Percentiles rank a stretch among this genome's conserved stretches.
Conservation (phyloP, 2,113 vertebrate genomes). For the Calidris pugnax region DNA sequence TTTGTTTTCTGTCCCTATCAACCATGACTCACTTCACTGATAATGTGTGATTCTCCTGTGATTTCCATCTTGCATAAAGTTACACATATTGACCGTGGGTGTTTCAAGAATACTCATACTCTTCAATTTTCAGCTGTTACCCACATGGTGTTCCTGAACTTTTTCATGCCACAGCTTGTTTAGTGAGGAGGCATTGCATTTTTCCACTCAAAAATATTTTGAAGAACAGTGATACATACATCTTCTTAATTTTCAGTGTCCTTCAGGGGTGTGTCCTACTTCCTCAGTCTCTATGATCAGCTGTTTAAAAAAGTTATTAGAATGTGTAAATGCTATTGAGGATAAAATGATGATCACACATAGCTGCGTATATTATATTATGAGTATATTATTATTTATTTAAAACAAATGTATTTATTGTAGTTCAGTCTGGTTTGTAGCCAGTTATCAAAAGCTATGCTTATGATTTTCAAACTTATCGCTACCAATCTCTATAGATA, state of each 20-base stretch:
- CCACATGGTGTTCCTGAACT: background rate
- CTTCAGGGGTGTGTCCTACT: background rate
- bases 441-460: too few species aligned
- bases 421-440: background rate
- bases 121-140: slow-evolving; percentile 12
- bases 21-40: background rate
- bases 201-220: background rate
- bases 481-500: background rate
- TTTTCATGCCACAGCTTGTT: background rate
- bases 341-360: background rate
- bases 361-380: background rate
- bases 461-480: background rate
- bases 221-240: background rate
- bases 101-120: slow-evolving; percentile 28
- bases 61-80: slow-evolving; percentile 10
- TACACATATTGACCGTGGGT: slow-evolving; percentile 10
- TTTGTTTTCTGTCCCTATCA: background rate
- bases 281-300: background rate
- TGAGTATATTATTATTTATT: background rate
- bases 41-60: slow-evolving; percentile 1
- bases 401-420: background rate
- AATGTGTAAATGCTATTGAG: background rate
- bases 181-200: background rate
- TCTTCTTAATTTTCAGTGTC: background rate
- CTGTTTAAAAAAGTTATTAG: background rate